Evolutionary conservation across 1,140 invertebrate genomes (phyloP), one percentile per base, ranked within the genome.

Genomic region (Drosophila neocordata): DNA sequence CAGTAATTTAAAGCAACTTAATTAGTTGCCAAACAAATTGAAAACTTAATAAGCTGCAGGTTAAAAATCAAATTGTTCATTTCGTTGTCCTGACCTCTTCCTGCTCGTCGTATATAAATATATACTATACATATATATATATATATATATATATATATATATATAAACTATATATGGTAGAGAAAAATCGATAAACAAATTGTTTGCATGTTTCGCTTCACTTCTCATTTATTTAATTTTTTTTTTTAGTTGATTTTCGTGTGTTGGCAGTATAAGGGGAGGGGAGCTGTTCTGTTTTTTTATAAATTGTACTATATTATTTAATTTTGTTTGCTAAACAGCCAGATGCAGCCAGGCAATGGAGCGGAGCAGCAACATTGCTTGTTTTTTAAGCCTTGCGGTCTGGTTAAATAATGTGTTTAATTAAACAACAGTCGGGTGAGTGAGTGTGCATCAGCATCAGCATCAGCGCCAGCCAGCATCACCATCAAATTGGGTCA

Each of bases 361-460:
- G 11, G 53, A 48, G 41, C 41, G 11, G 53, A 48, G 41, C 41
- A 48, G 41, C 41, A 48, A 48, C 41, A 48, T 48, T 48, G 41
- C 41, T 48, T 48, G 31, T 15, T 20, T 80, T 77, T 73, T 63
- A 71, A 69, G 57, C 76, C 75, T 72, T 67, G 55, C 56, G 71
- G 71, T 83, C 79, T 79, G 55, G 63, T 72, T 78, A 73, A 83
- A 76, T 84, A 80, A 85, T 79, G 77, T 85, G 66, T 80, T 85
- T 80, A 84, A 85, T 84, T 84, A 56, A 85, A 77, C 74, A 85
- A 77, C 74, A 66, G 62, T 53, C 35, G 27, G 15, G 52, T 22
- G 37, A 60, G 38, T n/a, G 37, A 51, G 15, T 51, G 38, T n/a
- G 27, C 57, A 13, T 27, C 35, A 31, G 51, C 24, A 48, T 18